Base-by-base conservation (phyloP, 2,888 invertebrate species). In the Plagiodera versicolora region DNA sequence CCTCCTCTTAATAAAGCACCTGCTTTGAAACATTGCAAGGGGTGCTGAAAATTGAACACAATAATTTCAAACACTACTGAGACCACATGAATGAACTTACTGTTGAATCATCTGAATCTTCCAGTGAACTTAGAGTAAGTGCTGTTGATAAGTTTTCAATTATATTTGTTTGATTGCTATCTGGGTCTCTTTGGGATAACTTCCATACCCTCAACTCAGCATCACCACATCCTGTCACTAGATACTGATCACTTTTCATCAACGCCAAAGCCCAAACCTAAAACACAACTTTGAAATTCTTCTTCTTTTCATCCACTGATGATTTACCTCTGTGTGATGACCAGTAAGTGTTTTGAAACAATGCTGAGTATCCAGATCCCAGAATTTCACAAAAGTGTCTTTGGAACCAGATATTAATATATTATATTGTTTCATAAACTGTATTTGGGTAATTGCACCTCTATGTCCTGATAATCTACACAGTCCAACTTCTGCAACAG, bases 281-380 rank as follows among this genome's bases (percentile, higher is more conserved):
- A 24, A 74, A 75, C 65, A 67, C 20, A 3, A 17, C 16, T 9
- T 6, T 20, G 14, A 11, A 32, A 19, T 24, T 18, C 30, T 20
- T 24, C 6, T 24, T 6, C 24, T 24, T 24, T 24, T 24, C 4
- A 24, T 6, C 24, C 6, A 6, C 24, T 24, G 6, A 24, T 24
- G 24, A 24, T 72, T 66, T 81, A 89, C 90, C 83, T 96, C 96
- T 66, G 89, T 88, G 73, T 89, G 86, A 80, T 94, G 92, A 60
- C 94, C 96, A 44, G 94, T 89, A 52, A 99, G 83, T 2, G 98
- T 98, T 79, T 93, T 94, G 75, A 98, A 98, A 79, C 98, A 98
- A 75, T 95, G 92, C 72, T 95, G 92, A 5, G 95, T 95, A 68
- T 93, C 91, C 67, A 98, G 83, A 79, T 98, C 95, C 98, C 98